phyloP scores from a whole-genome alignment of 2,888 invertebrate genomes.

The Lobophora halterata region DNA sequence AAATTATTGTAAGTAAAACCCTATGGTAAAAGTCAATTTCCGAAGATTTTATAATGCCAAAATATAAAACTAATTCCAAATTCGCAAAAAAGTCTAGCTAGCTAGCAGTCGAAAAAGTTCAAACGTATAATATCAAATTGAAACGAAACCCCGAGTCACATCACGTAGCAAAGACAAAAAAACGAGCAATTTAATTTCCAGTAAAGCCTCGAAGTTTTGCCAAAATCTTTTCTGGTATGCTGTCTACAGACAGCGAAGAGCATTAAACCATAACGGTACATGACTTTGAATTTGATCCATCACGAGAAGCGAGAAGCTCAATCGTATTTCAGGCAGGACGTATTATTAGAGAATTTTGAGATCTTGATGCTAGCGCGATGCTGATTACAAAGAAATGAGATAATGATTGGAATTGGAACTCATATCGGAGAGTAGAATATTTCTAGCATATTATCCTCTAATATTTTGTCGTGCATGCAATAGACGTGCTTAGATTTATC shows the following conservation, averaged over 20 bases:
- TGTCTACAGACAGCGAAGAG: conserved; percentile 35
- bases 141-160: conserved; percentile 12
- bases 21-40: no score
- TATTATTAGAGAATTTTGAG: conserved; percentile 7
- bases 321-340: conserved; percentile 33
- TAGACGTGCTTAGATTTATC: conserved; percentile 56
- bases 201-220: conserved; percentile 41
- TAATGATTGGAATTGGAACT: conserved; percentile 1
- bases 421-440: no score
- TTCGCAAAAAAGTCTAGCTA: no score
- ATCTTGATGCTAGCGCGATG: conserved; percentile 4
- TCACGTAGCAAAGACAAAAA: conserved; percentile 32
- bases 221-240: conserved; percentile 43
- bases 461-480: no score
- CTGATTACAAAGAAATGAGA: not conserved
- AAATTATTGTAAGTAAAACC: no score
- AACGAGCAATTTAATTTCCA: conserved; percentile 43
- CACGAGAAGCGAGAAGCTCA: conserved; percentile 42
- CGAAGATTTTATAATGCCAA: no score
- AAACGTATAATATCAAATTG: not conserved
- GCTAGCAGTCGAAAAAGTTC: not conserved
- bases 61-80: no score
- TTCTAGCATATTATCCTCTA: no score
- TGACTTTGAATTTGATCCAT: conserved; percentile 43
- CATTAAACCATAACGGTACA: conserved; percentile 50